These are phyloP conservation scores for Eupeodes latifasciatus DNA, from an alignment of 2,888 invertebrate species.

Conservation along the genomic window DNA sequence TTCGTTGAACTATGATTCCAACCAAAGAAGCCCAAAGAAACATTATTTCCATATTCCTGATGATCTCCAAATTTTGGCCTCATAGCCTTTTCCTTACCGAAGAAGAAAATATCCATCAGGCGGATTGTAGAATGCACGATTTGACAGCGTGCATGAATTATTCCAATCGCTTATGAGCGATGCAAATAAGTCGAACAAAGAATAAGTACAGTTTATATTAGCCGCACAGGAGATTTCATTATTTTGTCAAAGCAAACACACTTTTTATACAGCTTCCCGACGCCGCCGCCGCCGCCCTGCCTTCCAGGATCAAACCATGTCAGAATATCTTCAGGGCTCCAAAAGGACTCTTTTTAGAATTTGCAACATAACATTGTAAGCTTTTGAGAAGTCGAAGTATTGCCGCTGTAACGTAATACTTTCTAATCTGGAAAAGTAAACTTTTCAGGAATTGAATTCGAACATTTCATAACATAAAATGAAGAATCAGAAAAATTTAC, in stretches of 20 bases:
- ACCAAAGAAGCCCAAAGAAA: conserved; percentile 49
- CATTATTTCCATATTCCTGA: conserved; percentile 75
- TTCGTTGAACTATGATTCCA: conserved; percentile 56
- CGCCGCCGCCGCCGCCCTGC: not conserved
- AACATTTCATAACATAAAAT: too few relatives aligned
- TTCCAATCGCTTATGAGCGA: conserved; percentile 63
- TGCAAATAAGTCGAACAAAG: conserved; percentile 46
- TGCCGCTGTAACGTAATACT: too few relatives aligned
- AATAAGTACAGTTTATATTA: conserved; percentile 56
- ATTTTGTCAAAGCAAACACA: conserved; percentile 68
- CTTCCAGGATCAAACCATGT: not conserved
- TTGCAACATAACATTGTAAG: too few relatives aligned
- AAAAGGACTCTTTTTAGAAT: too few relatives aligned
- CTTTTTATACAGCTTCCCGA: not conserved
- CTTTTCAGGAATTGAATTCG: too few relatives aligned
- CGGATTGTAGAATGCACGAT: conserved; percentile 25
- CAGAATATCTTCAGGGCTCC: too few relatives aligned
- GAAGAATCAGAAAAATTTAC: too few relatives aligned
- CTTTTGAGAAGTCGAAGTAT: too few relatives aligned
- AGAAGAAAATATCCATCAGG: conserved; percentile 12
- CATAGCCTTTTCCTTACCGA: not conserved
- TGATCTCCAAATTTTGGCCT: conserved; percentile 49
- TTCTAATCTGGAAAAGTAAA: too few relatives aligned
- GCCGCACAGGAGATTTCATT: conserved; percentile 74
- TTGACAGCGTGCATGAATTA: conserved; percentile 68